Percentiles rank a stretch among this genome's conserved stretches.
These are phyloP conservation scores for Drosophila watanabei DNA, from an alignment of 1,140 invertebrate genomes.

Conservation along the genomic window DNA sequence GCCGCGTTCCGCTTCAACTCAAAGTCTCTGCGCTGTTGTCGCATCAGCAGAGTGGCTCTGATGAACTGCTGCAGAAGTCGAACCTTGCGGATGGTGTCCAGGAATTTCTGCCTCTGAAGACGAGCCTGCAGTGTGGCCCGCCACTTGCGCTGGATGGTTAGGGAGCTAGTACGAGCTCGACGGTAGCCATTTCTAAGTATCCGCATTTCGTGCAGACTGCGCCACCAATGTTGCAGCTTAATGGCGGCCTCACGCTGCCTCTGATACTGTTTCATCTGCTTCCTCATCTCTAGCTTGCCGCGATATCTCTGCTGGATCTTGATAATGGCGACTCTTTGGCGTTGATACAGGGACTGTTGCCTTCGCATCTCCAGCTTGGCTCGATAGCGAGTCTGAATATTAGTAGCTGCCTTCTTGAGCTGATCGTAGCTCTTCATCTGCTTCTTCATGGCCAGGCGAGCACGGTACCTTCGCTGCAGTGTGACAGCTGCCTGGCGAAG, in stretches of 20 bases:
- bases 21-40: slow-evolving; percentile 71
- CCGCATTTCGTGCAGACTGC: slow-evolving; percentile 56
- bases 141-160: slow-evolving; percentile 79
- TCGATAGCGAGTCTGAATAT: slow-evolving; percentile 56
- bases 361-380: slow-evolving; percentile 52
- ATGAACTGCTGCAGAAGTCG: slow-evolving; percentile 84
- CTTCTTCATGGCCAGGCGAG: slow-evolving; percentile 35
- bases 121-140: slow-evolving; percentile 54
- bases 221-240: slow-evolving; percentile 77
- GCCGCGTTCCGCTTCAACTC: slow-evolving; percentile 78
- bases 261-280: slow-evolving; percentile 30
- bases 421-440: slow-evolving; percentile 25
- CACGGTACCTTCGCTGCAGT: slow-evolving; percentile 57
- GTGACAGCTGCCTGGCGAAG: slow-evolving; percentile 42
- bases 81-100: slow-evolving; percentile 57
- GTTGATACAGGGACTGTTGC: slow-evolving; percentile 32
- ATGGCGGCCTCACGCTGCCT: slow-evolving; percentile 35
- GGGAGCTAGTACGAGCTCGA: slow-evolving; percentile 42
- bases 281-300: slow-evolving; percentile 55
- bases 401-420: slow-evolving; percentile 22
- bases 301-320: slow-evolving; percentile 56
- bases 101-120: slow-evolving; percentile 69
- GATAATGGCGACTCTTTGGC: slow-evolving; percentile 63
- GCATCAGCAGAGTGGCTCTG: slow-evolving; percentile 66
- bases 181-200: slow-evolving; percentile 60